Evolutionary conservation across 2,113 vertebrate species (phyloP).

Genomic region (Myrmophylax atrothorax): DNA sequence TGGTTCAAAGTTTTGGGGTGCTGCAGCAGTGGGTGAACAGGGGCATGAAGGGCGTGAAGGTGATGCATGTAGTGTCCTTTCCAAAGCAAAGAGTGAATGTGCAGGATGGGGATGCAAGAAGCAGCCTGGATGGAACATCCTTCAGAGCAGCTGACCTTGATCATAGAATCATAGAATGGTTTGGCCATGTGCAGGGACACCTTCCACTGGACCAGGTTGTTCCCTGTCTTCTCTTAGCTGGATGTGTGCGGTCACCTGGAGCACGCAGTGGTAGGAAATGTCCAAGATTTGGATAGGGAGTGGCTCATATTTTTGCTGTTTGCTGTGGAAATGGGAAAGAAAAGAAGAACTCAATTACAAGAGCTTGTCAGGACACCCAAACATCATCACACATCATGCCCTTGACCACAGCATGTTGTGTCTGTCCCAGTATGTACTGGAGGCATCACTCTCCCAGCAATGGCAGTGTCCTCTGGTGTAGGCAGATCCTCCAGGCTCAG

Average conservation of each 20-base stretch:
- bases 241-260: not conserved
- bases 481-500: not conserved
- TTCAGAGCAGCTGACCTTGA: not conserved
- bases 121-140: rapidly evolving
- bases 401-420: not conserved
- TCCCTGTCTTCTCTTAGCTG: not conserved
- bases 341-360: not conserved
- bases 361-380: not conserved
- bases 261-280: not conserved
- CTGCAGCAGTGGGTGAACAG: not conserved
- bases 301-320: not conserved
- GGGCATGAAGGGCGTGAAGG: not conserved
- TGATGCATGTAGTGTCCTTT: rapidly evolving
- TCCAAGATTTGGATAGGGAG: not conserved
- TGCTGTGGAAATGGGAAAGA: not conserved
- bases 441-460: not conserved
- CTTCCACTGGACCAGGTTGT: not conserved
- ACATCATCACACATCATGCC: too few species aligned
- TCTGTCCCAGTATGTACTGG: not conserved
- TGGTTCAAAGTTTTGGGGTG: not conserved
- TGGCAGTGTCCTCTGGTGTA: not conserved
- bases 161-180: not conserved
- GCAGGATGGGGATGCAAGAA: not conserved
- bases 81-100: rapidly evolving
- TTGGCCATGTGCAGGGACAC: not conserved